phyloP scores from a whole-genome alignment of 2,113 vertebrate genomes.

The Antigone vipio region DNA sequence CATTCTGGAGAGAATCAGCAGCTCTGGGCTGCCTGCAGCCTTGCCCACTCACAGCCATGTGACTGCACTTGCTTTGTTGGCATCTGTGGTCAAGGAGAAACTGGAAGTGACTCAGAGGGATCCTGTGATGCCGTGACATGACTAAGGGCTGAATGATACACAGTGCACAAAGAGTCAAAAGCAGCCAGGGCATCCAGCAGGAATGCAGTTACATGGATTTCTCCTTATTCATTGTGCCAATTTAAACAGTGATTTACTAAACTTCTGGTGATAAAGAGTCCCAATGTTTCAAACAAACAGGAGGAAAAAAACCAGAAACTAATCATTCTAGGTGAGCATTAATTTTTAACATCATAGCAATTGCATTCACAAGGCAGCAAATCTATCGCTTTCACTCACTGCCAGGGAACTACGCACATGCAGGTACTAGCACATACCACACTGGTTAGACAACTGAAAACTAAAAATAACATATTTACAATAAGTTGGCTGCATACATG shows the following conservation, averaged over 20 bases:
- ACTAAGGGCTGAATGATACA: background rate
- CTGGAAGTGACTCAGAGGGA: constrained; percentile 4
- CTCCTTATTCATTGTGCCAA: background rate
- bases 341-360: background rate
- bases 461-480: constrained; percentile 81
- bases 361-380: background rate
- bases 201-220: background rate
- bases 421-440: background rate
- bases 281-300: constrained; percentile 19
- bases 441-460: constrained; percentile 38
- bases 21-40: background rate
- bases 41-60: background rate
- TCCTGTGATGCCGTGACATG: background rate
- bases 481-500: constrained; percentile 72
- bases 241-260: background rate
- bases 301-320: background rate
- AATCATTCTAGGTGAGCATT: constrained; percentile 16
- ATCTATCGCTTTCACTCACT: constrained; percentile 12
- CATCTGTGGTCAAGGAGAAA: background rate
- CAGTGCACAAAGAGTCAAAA: background rate
- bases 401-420: constrained; percentile 18
- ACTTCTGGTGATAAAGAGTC: background rate
- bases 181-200: background rate
- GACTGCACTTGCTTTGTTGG: background rate
- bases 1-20: background rate